Percentiles rank a stretch among this genome's conserved stretches.
These are phyloP conservation scores for Alouatta palliata DNA, from an alignment of 2,113 vertebrate genomes.

Conservation along the genomic window DNA sequence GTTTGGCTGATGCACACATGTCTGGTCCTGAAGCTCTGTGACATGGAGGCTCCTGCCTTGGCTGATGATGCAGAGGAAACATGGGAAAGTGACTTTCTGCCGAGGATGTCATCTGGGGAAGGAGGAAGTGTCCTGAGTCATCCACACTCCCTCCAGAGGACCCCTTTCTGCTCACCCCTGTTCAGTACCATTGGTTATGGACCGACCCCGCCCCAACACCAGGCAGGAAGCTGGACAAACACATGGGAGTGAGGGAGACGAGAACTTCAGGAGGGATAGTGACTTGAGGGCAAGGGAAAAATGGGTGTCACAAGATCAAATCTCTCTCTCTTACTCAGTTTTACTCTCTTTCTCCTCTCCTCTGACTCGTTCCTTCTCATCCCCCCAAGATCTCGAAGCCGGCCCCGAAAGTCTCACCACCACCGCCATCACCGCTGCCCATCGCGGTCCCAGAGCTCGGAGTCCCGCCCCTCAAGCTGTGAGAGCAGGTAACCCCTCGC, in stretches of 20 bases:
- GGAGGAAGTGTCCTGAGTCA: background rate
- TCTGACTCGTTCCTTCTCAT: background rate
- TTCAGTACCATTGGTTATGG: fast-evolving
- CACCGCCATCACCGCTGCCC: slow-evolving; percentile 84
- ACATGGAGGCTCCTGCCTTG: background rate
- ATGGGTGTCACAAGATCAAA: background rate
- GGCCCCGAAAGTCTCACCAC: slow-evolving; percentile 85
- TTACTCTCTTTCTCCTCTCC: background rate
- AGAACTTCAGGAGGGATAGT: background rate
- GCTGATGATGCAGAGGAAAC: background rate
- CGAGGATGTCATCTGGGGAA: background rate
- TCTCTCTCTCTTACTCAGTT: background rate
- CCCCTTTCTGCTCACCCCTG: background rate
- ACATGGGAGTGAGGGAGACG: fast-evolving
- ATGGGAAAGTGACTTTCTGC: background rate
- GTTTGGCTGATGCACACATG: background rate
- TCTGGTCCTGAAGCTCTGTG: no score
- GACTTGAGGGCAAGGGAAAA: background rate
- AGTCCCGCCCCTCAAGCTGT: slow-evolving; percentile 86
- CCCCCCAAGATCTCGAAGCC: slow-evolving; percentile 89
- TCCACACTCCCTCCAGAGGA: background rate
- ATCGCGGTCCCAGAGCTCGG: slow-evolving; percentile 88
- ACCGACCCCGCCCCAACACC: background rate
- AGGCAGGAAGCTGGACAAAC: background rate
- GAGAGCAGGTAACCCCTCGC: slow-evolving; percentile 87